Evolutionary conservation across 2,113 vertebrate species (phyloP).

Genomic region (Pogona vitticeps): DNA sequence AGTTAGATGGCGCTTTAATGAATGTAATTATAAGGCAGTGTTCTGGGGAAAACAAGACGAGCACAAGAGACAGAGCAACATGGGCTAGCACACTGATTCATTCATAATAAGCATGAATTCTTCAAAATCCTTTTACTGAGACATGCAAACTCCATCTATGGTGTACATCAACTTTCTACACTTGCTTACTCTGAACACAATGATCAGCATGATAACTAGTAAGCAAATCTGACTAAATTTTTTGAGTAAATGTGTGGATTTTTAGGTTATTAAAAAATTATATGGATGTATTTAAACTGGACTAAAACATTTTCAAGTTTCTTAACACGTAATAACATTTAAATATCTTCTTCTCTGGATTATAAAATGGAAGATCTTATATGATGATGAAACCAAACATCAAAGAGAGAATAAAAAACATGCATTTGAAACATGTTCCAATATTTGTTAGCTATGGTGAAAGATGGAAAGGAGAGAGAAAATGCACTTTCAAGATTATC

Average conservation of each 20-base stretch:
- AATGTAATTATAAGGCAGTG: no score
- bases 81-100: no score
- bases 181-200: not conserved
- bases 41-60: not conserved
- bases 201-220: not conserved
- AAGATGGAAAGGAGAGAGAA: constrained; percentile 25
- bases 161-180: not conserved
- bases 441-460: not conserved
- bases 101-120: no score
- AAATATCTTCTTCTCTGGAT: not conserved
- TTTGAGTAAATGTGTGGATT: not conserved
- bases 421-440: not conserved
- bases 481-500: constrained; percentile 67
- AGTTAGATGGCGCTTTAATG: not conserved
- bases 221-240: not conserved
- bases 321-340: not conserved
- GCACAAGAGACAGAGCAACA: not conserved
- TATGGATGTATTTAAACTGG: not conserved
- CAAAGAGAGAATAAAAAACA: not conserved
- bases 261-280: no score
- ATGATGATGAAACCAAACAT: not conserved
- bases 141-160: not conserved
- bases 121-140: not conserved
- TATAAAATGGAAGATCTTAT: not conserved
- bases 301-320: not conserved